Evolutionary conservation across 2,888 invertebrate genomes (phyloP).

Genomic region (Schizotus pectinicornis): DNA sequence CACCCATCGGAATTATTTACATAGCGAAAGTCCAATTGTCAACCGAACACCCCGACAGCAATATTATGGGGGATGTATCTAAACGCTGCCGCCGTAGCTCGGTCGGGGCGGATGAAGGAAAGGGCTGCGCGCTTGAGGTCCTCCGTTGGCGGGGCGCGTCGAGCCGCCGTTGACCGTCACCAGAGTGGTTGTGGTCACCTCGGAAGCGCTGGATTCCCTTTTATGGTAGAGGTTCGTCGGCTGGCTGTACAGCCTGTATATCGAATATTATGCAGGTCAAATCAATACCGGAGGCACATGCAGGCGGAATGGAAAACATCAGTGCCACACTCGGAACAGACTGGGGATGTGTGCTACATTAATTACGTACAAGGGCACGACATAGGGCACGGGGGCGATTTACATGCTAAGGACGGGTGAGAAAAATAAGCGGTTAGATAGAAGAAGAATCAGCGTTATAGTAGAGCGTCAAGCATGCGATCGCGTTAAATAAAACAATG

Average conservation of each 20-base stretch:
- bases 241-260: conserved; percentile 73
- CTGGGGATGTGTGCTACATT: conserved; percentile 1
- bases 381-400: background rate
- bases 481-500: conserved; percentile 11
- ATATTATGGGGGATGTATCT: background rate
- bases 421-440: conserved; percentile 3
- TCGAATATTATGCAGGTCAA: conserved; percentile 32
- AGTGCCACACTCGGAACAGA: conserved; percentile 8
- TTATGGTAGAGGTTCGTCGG: conserved; percentile 70
- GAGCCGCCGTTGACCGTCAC: conserved; percentile 61
- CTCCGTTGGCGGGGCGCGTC: conserved; percentile 42
- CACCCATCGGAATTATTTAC: conserved; percentile 9
- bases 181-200: conserved; percentile 79
- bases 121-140: conserved; percentile 45
- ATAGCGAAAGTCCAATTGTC: background rate
- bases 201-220: conserved; percentile 80
- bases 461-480: conserved; percentile 10
- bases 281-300: conserved; percentile 31
- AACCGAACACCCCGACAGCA: too few relatives aligned
- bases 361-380: background rate
- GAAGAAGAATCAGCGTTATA: background rate
- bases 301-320: conserved; percentile 8
- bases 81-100: conserved; percentile 39
- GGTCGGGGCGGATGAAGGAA: conserved; percentile 51
- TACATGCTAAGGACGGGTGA: background rate